Evolutionary conservation across 2,888 invertebrate species (phyloP), one percentile per base, ranked within the genome.

Genomic region (Conistra vaccinii): DNA sequence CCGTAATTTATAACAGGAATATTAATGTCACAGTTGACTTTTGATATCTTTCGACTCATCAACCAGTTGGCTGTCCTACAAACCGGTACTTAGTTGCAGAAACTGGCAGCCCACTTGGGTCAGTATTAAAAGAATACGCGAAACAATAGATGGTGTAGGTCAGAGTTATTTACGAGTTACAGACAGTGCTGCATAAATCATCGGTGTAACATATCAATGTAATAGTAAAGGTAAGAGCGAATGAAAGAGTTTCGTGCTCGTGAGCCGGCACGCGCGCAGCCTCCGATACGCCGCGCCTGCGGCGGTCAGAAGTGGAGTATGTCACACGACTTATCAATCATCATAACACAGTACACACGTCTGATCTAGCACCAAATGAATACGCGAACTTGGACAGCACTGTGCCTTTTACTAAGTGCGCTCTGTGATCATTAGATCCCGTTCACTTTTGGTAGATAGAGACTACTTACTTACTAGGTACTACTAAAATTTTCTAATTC

Each of bases 301-400:
- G 88, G 90, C 90, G 67, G 78, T 87, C 82, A 69, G 88, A 94
- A 95, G 93, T 95, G 80, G 94, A 95, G 94, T 94, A 92, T 95
- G 95, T 92, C 95, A 94, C 89, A 90, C 90, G 87, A 91, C 90
- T 92, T 93, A 93, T 93, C 94, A 93, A 94, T 95, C 93, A 93
- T 88, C 93, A 93, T 88, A 89, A 86, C 84, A 69, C 85, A 85
- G 88, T 88, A 87, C 83, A 32, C 83, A 87, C 83, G 42, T 58
- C 29, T 70, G 63, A 82, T 82, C 58, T 69, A 69, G 62, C 58
- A 55, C 23, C 69, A 65, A 65, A 82, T 72, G 76, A 57, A 55
- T 65, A 63, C 57, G 61, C 10, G 17, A 67, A 69, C 72, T 68
- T 69, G 53, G 61, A 48, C 69, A 69, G 51, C 58, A 51, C 39